Evolutionary conservation across 2,888 invertebrate species (phyloP), one percentile per base, ranked within the genome.

Genomic region (Corythucha ciliata): DNA sequence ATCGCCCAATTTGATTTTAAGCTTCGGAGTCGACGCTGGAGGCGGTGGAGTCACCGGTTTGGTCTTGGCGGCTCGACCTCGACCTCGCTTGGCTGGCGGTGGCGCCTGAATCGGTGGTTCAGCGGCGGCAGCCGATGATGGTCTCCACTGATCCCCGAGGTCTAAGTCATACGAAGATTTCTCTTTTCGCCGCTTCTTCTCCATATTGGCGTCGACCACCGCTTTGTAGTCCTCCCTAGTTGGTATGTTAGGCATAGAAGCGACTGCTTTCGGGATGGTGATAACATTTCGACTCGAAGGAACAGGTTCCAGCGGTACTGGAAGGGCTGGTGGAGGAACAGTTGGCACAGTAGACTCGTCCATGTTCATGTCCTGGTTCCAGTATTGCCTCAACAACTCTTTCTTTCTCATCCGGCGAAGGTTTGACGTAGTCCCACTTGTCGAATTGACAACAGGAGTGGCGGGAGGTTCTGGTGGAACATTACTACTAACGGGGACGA

Each of bases 361-460:
- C 78, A 83, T 83, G 63, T 88, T 85, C 77, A 84, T 85, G 63
- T 88, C 86, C 64, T 85, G 85, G 12, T 84, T 84, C 73, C 86
- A 87, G 63, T 85, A 85, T 64, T 90, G 84, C 18, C 87, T 76
- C 25, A 91, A 69, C 46, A 91, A 66, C 65, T 91, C 90, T 64
- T 91, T 91, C 70, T 91, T 91, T 3, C 90, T 75, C 90, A 90
- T 91, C 18, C 89, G 74, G 21, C 90, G 72, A 39, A 88, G 73
- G 67, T 81, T 87, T 0, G 83, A 82, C 1, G 83, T 81, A 8
- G 83, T 83, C 1, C 39, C 26, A n/a, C 37, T 39, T 7, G 73
- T 67, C 32, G 73, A 67, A 34, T 53, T 53, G 8, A 54, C 56
- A 44, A 49, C 54, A 33, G 57, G 52, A 32, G 62, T 69, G 21